phyloP scores from a whole-genome alignment of 2,797 vertebrate species.

The Girardinus metallicus region DNA sequence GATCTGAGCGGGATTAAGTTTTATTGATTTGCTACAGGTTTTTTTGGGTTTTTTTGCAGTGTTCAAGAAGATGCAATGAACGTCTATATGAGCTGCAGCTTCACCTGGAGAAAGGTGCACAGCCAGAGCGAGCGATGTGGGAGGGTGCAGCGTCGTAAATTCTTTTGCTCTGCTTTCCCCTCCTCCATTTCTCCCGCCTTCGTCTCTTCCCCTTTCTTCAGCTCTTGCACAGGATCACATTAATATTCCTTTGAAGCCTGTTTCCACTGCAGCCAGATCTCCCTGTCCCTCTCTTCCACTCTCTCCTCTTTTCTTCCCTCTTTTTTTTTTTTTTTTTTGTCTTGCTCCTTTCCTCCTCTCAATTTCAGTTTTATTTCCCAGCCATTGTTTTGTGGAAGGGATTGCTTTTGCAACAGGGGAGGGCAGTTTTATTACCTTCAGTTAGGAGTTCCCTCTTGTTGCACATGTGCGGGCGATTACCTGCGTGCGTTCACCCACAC shows the following conservation, averaged over 20 bases:
- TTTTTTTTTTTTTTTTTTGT: conserved; percentile 19
- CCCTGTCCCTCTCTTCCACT: conserved; percentile 41
- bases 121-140: conserved; percentile 30
- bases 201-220: conserved; percentile 53
- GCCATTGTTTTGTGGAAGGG: conserved; percentile 52
- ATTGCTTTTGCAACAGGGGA: conserved; percentile 51
- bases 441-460: conserved; percentile 73
- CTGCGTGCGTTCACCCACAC: background rate
- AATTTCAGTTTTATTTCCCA: conserved; percentile 16
- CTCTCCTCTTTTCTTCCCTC: conserved; percentile 34
- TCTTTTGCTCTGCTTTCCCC: conserved; percentile 30
- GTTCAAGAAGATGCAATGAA: conserved; percentile 9
- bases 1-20: background rate
- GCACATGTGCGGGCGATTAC: conserved; percentile 36
- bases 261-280: conserved; percentile 71
- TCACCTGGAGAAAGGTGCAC: conserved; percentile 61
- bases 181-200: conserved; percentile 21
- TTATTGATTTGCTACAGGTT: background rate
- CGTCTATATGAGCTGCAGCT: conserved; percentile 12
- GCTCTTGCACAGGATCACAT: conserved; percentile 75
- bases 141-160: conserved; percentile 31
- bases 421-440: conserved; percentile 62
- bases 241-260: conserved; percentile 82
- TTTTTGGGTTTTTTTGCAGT: background rate
- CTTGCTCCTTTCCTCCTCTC: conserved; percentile 20